Percentiles rank a stretch among this genome's conserved stretches.
phyloP scores from a whole-genome alignment of 2,888 invertebrate species.

The Augiades crinisus region DNA sequence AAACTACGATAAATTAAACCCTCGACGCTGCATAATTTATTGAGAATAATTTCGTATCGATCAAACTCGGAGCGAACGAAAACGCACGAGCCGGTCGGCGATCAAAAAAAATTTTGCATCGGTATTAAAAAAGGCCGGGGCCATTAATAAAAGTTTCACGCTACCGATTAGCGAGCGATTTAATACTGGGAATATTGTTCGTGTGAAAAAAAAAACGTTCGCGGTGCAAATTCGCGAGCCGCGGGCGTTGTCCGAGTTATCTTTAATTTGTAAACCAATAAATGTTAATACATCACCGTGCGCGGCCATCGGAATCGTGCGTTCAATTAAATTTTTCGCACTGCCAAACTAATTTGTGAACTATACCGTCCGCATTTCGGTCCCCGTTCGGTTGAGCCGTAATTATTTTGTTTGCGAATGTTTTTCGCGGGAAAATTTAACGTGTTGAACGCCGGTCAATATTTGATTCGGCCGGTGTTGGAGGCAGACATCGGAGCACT shows the following conservation, averaged over 20 bases:
- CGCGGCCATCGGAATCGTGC: conserved; percentile 44
- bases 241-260: conserved; percentile 51
- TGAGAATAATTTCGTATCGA: conserved; percentile 45
- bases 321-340: conserved; percentile 69
- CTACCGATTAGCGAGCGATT: conserved; percentile 47
- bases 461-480: conserved; percentile 56
- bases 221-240: conserved; percentile 44
- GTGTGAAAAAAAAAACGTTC: conserved; percentile 49
- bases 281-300: conserved; percentile 74
- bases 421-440: conserved; percentile 68
- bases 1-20: conserved; percentile 48
- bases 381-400: conserved; percentile 50
- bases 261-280: conserved; percentile 79
- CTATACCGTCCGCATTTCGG: conserved; percentile 59
- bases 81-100: conserved; percentile 34
- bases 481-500: conserved; percentile 45
- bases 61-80: conserved; percentile 37
- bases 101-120: conserved; percentile 36
- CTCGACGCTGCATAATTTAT: conserved; percentile 48
- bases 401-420: conserved; percentile 73
- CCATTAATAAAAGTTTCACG: conserved; percentile 49
- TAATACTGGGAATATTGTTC: conserved; percentile 48
- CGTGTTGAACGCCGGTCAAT: conserved; percentile 73
- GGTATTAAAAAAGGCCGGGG: conserved; percentile 40
- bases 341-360: conserved; percentile 74